Evolutionary conservation across 2,888 invertebrate species (phyloP).

Genomic region (Apodemia zela): DNA sequence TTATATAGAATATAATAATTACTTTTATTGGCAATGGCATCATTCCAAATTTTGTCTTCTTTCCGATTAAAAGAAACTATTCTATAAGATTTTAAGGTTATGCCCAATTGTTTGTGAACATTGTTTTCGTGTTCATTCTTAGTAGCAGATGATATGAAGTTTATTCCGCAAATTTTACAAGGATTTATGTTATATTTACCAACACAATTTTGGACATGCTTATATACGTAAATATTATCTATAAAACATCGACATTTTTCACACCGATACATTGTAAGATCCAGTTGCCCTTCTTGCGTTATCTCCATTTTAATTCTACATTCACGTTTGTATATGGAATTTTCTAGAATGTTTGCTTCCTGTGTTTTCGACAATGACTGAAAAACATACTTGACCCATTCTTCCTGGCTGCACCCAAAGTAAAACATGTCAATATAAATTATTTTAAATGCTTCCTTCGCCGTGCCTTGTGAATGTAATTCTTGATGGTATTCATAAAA

Average conservation of each 20-base stretch:
- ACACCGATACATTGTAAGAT: slow-evolving; percentile 52
- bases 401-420: slow-evolving; percentile 44
- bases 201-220: slow-evolving; percentile 45
- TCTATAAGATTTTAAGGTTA: slow-evolving; percentile 41
- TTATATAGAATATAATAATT: slow-evolving; percentile 47
- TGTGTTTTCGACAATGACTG: slow-evolving; percentile 37
- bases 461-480: slow-evolving; percentile 33
- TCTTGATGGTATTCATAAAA: slow-evolving; percentile 39
- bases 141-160: slow-evolving; percentile 41
- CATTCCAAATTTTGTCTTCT: slow-evolving; percentile 42
- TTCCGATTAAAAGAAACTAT: slow-evolving; percentile 51
- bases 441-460: slow-evolving; percentile 32
- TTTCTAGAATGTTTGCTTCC: slow-evolving; percentile 38
- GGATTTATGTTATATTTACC: slow-evolving; percentile 40
- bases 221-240: slow-evolving; percentile 41
- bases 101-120: slow-evolving; percentile 39
- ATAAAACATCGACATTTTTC: slow-evolving; percentile 48
- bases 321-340: slow-evolving; percentile 55
- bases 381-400: slow-evolving; percentile 56
- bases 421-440: slow-evolving; percentile 51
- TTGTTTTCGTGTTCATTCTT: slow-evolving; percentile 43
- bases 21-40: slow-evolving; percentile 34
- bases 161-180: slow-evolving; percentile 49
- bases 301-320: slow-evolving; percentile 53
- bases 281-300: slow-evolving; percentile 44